Percentiles rank a stretch among this genome's conserved stretches.
Conservation (phyloP, 2,797 vertebrate genomes). For the Amniataba percoides region DNA sequence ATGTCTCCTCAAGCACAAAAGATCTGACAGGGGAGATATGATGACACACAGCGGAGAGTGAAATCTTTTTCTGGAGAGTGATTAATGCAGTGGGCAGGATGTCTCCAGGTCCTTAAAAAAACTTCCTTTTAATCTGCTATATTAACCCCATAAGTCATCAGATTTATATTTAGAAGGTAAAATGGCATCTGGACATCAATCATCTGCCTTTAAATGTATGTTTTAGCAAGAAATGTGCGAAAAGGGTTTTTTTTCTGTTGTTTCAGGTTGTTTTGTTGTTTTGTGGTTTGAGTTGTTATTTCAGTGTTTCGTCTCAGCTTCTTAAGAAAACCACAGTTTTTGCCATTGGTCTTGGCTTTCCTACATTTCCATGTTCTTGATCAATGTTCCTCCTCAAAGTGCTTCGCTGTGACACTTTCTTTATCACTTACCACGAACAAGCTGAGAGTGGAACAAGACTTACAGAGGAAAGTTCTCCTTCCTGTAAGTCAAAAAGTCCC, state of each 20-base stretch:
- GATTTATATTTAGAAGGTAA: neutral
- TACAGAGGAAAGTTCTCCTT: neutral
- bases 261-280: neutral
- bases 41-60: too few relatives aligned
- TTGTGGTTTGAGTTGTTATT: neutral
- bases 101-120: too few relatives aligned
- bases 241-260: neutral
- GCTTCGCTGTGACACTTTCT: neutral
- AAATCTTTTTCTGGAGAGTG: too few relatives aligned
- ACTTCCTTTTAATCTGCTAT: too few relatives aligned
- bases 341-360: neutral
- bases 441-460: neutral
- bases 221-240: too few relatives aligned
- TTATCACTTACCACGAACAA: neutral
- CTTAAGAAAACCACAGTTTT: neutral
- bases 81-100: too few relatives aligned
- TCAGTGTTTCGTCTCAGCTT: neutral
- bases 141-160: neutral
- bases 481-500: slow-evolving; percentile 1
- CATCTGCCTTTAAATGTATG: too few relatives aligned
- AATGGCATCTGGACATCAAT: neutral
- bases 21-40: too few relatives aligned
- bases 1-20: too few relatives aligned
- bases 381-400: neutral
- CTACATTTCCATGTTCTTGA: neutral